Evolutionary conservation across 2,113 vertebrate species (phyloP), one percentile per base, ranked within the genome.

Genomic region (Sylvietta virens): DNA sequence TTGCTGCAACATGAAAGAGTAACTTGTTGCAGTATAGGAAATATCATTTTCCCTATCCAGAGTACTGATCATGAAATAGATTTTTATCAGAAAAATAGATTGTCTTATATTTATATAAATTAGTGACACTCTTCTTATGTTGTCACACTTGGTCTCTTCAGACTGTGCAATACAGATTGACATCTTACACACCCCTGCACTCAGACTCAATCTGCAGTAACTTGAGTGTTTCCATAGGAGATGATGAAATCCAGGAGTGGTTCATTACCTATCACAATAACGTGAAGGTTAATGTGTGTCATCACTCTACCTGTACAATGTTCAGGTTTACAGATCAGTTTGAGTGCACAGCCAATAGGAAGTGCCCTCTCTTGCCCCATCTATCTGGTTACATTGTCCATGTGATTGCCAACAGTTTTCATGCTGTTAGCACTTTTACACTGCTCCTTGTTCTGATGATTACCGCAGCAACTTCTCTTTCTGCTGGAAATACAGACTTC

Each of bases 191-290:
- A 61, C 2, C 13, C 7, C 26, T 82, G 47, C 16, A 23, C n/a
- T 92, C 50, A 45, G 48, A 72, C 30, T 33, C 79, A 40, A 37
- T 70, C 62, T 74, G 30, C 26, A 85, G 73, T 85, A 90, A 82
- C 58, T 30, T 76, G 28, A 77, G 21, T 57, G 58, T 66, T 93
- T 95, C 73, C 44, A 37, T 2, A 40, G 48, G 60, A 87, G n/a
- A 66, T 0, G 4, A 79, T 50, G 57, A 93, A 94, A 94, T 50
- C 47, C 78, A 40, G 48, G 90, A 85, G 64, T 60, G 70, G 44
- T 69, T 94, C 82, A 76, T 95, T 95, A 89, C 48, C 39, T n/a
- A n/a, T 79, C 62, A 82, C 44, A 86, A 39, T 62, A 91, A 90
- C 50, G 64, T 54, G 60, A 89, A 93, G 67, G 71, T 94, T 94